Base-by-base conservation (phyloP, 1,140 invertebrate species). In the Nylanderia fulva region DNA sequence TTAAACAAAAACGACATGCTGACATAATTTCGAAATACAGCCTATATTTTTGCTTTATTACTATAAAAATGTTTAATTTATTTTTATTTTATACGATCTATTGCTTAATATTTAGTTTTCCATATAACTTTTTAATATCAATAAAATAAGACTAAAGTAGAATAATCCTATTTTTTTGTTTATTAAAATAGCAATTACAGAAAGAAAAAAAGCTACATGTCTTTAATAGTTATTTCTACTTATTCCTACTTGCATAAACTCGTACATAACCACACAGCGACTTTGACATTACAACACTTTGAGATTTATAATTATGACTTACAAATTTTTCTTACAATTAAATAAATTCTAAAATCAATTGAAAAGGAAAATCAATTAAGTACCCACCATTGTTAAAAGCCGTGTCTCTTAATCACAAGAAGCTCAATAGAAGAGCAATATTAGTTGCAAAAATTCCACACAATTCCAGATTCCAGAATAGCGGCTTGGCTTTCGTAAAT, bases 311-410 rank as follows among this genome's bases (percentile, higher is more conserved):
- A 42, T 42, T 13, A 77, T 5, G 2, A 77, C 13, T 18, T 11
- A 52, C 18, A 18, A 29, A 66, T 68, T 42, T 13, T 68, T 4
- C 1, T 68, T 54, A 2, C 42, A 13, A 72, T 79, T 56, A 45
- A 69, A 42, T 29, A 13, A 39, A 21, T 24, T n/a, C 9, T 1
- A 42, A 56, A 21, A n/a, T 18, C 24, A 5, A 4, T 71, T 29
- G 21, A 56, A 27, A 36, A 48, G 8, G 6, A 33, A 11, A 48
- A 80, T 80, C n/a, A 80, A 79, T 6, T 27, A 36, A 39, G 27
- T 68, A 56, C 21, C 9, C 39, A 80, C 76, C 76, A 80, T 80
- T 80, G 56, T 80, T 69, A 80, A n/a, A 56, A n/a, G 5, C 1
- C 5, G n/a, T 36, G 2, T 13, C 18, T 71, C 6, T 54, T 24